phyloP scores from a whole-genome alignment of 1,140 invertebrate species.

The Batillaria attramentaria region DNA sequence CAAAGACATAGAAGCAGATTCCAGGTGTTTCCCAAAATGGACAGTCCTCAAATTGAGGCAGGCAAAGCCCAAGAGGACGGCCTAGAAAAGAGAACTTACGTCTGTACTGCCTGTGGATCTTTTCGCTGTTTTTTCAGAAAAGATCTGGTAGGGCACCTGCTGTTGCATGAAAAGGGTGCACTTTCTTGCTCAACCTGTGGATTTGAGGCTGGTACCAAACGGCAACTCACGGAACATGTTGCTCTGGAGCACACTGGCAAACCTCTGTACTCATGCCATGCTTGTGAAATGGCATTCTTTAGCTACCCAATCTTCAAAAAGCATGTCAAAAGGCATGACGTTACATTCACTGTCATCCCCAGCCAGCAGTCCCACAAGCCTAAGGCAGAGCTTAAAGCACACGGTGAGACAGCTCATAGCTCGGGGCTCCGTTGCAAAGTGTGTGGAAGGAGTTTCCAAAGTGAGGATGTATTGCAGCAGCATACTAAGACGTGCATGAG shows the following conservation, averaged over 20 bases:
- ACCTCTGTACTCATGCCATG: conserved; percentile 18
- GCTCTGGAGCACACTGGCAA: conserved; percentile 28
- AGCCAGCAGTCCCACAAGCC: too few species aligned
- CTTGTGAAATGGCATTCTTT: conserved; percentile 6
- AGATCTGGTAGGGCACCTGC: neutral
- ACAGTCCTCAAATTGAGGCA: too few species aligned
- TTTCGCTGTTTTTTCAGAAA: neutral
- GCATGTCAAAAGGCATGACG: neutral
- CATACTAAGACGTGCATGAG: neutral
- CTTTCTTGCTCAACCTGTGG: neutral
- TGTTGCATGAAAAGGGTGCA: neutral
- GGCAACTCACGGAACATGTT: conserved; percentile 19
- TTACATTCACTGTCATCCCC: too few species aligned
- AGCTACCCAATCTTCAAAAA: conserved; percentile 11
- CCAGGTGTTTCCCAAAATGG: too few species aligned
- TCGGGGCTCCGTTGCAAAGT: neutral
- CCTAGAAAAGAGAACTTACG: too few species aligned
- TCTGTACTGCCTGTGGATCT: conserved; percentile 15
- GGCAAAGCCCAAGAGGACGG: too few species aligned
- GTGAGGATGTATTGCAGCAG: neutral
- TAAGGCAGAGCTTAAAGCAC: too few species aligned
- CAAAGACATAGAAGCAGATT: too few species aligned
- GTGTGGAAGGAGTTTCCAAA: neutral
- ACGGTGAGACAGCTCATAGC: too few species aligned
- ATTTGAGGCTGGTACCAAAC: neutral